Percentiles rank a stretch among this genome's conserved stretches.
phyloP scores from a whole-genome alignment of 2,113 vertebrate genomes.

The Ramphastos sulfuratus region DNA sequence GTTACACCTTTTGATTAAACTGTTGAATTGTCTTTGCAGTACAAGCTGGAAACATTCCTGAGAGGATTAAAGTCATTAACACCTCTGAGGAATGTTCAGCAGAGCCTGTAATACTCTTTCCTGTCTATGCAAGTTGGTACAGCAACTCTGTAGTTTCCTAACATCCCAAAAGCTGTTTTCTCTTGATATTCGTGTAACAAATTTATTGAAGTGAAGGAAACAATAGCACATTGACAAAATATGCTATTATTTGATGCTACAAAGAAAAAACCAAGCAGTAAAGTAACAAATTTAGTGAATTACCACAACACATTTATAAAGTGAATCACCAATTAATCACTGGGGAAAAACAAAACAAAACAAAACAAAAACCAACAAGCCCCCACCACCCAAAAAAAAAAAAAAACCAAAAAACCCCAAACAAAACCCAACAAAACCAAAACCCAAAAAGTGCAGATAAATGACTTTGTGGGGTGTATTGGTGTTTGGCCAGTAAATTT shows the following conservation, averaged over 20 bases:
- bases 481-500: neutral
- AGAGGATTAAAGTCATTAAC: conserved; percentile 72
- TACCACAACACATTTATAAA: conserved; percentile 26
- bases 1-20: conserved; percentile 77
- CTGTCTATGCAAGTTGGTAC: conserved; percentile 13
- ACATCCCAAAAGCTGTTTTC: neutral
- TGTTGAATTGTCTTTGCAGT: conserved; percentile 67
- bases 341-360: neutral
- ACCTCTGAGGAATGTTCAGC: conserved; percentile 58
- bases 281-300: conserved; percentile 22
- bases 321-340: conserved; percentile 6
- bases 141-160: neutral
- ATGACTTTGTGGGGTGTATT: neutral
- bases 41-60: conserved; percentile 76
- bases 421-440: neutral
- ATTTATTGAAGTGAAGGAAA: conserved; percentile 57
- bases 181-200: conserved; percentile 6
- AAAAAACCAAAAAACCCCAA: no score
- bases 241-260: neutral
- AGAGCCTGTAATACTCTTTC: conserved; percentile 5
- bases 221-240: conserved; percentile 12
- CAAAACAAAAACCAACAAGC: no score
- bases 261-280: conserved; percentile 20
- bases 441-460: neutral
- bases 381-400: no score